These are phyloP conservation scores for Pantherophis vulpinus DNA, from an alignment of 2,797 vertebrate species.

Conservation along the genomic window DNA sequence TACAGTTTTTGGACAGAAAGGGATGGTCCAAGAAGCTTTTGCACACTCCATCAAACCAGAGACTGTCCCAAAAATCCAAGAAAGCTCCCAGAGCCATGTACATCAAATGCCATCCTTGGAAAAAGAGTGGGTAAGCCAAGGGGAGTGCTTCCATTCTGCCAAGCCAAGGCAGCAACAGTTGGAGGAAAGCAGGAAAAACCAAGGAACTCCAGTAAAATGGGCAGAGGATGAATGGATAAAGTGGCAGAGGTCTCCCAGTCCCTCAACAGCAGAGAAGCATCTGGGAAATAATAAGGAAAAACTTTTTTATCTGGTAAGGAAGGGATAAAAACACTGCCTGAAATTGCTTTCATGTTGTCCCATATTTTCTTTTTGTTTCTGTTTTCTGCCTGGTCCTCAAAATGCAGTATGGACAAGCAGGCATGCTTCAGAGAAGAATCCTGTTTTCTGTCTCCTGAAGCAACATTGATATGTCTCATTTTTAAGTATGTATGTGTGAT, in stretches of 20 bases:
- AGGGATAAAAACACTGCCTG: not conserved
- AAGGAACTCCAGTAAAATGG: not conserved
- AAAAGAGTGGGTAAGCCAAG: slow-evolving; percentile 41
- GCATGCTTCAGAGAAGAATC: not conserved
- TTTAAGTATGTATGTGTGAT: not conserved
- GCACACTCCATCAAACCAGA: slow-evolving; percentile 37
- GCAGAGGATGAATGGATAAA: not conserved
- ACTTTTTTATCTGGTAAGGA: slow-evolving; percentile 54
- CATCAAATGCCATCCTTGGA: slow-evolving; percentile 40
- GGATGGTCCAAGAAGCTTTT: not conserved
- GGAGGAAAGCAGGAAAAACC: slow-evolving; percentile 42
- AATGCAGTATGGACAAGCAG: not conserved
- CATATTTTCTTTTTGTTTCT: not conserved
- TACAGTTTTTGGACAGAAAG: slow-evolving; percentile 12
- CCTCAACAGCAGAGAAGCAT: slow-evolving; percentile 50
- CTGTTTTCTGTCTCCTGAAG: not conserved
- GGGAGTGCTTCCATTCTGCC: not conserved
- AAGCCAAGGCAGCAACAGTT: slow-evolving; percentile 24
- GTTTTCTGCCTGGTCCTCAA: not conserved
- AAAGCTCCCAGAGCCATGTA: slow-evolving; percentile 27
- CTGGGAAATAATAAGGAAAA: slow-evolving; percentile 42
- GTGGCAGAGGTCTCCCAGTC: rapidly evolving
- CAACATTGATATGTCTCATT: not conserved
- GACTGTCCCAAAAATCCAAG: slow-evolving; percentile 46
- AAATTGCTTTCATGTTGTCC: too few species aligned